Conservation (phyloP, 2,888 invertebrate genomes). For the Ophioninae sp. region DNA sequence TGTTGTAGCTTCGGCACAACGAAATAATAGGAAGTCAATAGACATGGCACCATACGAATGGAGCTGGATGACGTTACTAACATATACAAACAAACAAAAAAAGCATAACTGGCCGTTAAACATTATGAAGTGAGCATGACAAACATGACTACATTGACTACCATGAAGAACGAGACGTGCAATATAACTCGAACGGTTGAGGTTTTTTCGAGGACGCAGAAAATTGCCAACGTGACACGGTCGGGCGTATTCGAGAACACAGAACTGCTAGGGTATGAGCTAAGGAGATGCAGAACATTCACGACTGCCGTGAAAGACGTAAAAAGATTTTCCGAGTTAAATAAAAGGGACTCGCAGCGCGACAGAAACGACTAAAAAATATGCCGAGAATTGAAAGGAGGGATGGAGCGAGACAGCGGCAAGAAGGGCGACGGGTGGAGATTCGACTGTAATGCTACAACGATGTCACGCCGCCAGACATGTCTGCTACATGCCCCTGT, state of each 20-base stretch:
- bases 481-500: slow-evolving; percentile 60
- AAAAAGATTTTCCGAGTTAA: slow-evolving; percentile 40
- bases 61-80: too few relatives aligned
- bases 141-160: too few relatives aligned
- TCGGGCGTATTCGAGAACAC: slow-evolving; percentile 26
- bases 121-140: too few relatives aligned
- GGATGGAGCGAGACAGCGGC: slow-evolving; percentile 13
- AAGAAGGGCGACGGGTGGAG: slow-evolving; percentile 41
- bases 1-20: too few relatives aligned
- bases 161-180: too few relatives aligned
- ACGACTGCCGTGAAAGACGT: slow-evolving; percentile 16
- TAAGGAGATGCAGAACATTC: slow-evolving; percentile 14
- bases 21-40: too few relatives aligned
- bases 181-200: slow-evolving; percentile 45
- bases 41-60: too few relatives aligned
- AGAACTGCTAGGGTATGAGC: neutral
- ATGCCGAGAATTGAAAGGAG: slow-evolving; percentile 1
- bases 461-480: slow-evolving; percentile 56
- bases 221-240: slow-evolving; percentile 14
- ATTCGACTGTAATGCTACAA: slow-evolving; percentile 64
- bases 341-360: slow-evolving; percentile 41
- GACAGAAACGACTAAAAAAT: slow-evolving; percentile 39
- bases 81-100: too few relatives aligned
- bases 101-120: too few relatives aligned
- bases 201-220: slow-evolving; percentile 44